Evolutionary conservation across 2,888 invertebrate genomes (phyloP).

Genomic region (Chalcis sispes): DNA sequence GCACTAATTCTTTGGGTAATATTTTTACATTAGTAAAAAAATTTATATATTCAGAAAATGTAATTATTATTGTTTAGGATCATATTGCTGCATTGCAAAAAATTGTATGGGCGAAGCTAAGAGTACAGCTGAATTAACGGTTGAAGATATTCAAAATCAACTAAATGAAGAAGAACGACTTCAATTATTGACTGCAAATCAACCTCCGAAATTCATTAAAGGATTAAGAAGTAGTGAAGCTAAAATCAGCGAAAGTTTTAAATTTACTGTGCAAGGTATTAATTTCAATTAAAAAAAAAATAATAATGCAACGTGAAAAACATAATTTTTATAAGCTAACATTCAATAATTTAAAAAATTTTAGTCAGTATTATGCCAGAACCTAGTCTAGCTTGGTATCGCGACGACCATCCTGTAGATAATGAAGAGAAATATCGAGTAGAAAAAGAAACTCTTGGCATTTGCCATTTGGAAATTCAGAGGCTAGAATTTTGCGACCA

Average conservation of each 20-base stretch:
- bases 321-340: background rate
- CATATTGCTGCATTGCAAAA: conserved; percentile 91
- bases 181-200: conserved; percentile 85
- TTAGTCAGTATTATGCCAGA: conserved; percentile 87
- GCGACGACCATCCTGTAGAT: conserved; percentile 87
- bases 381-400: conserved; percentile 90
- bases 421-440: conserved; percentile 85
- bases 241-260: conserved; percentile 88
- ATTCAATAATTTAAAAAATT: conserved; percentile 63
- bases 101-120: conserved; percentile 95
- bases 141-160: conserved; percentile 94
- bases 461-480: conserved; percentile 84
- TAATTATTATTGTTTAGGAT: conserved; percentile 76
- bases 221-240: conserved; percentile 90
- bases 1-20: conserved; percentile 88
- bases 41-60: conserved; percentile 2
- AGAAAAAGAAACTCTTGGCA: conserved; percentile 83
- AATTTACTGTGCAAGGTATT: conserved; percentile 87
- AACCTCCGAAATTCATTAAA: conserved; percentile 89
- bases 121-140: conserved; percentile 90
- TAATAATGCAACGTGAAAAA: background rate
- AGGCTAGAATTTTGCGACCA: conserved; percentile 89
- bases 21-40: background rate
- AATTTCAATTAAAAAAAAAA: too few relatives aligned
- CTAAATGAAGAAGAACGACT: conserved; percentile 90